Base-by-base conservation (phyloP, 2,888 invertebrate species). In the Drosophila limbata region DNA sequence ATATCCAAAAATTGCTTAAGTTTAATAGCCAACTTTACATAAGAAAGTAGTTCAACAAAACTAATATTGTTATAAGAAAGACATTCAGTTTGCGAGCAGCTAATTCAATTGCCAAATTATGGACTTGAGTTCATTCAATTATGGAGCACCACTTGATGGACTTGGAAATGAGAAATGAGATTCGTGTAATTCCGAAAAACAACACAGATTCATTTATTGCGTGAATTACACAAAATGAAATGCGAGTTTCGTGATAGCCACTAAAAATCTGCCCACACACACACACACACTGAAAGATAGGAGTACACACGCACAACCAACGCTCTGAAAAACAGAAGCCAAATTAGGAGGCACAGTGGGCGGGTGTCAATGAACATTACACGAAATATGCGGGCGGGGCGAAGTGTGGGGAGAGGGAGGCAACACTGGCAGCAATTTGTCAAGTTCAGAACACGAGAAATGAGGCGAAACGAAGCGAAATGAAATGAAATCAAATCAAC, bases 171-270 rank as follows among this genome's bases (percentile, higher is more conserved):
- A 28, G 10, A 11, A 9, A 11, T n/a, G 52, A 28, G 55, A 10
- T n/a, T 51, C 64, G 57, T 53, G 75, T 76, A 75, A 75, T 71
- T 67, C 67, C 47, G 31, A 63, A 65, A 70, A 50, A 59, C 75
- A 57, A 61, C 57, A 47, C 15, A 60, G 77, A 88, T 87, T 80
- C 74, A 76, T 86, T 86, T 84, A 86, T 87, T 87, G 86, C 86
- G 88, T 86, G 86, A 88, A 81, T 85, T 84, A 82, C 59, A 75
- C 57, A 62, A 65, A 64, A 60, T 76, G 81, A 81, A 85, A 86
- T 85, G 83, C 79, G 85, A 57, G 84, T 74, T 57, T 74, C 73
- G 75, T 77, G 74, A 81, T 77, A 79, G 77, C 86, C 81, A 77
- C 86, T 84, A 78, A 72, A 83, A 64, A 65, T 69, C 59, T 42